Base-by-base conservation (phyloP, 2,888 invertebrate species). In the Polyommatus iphigenia region DNA sequence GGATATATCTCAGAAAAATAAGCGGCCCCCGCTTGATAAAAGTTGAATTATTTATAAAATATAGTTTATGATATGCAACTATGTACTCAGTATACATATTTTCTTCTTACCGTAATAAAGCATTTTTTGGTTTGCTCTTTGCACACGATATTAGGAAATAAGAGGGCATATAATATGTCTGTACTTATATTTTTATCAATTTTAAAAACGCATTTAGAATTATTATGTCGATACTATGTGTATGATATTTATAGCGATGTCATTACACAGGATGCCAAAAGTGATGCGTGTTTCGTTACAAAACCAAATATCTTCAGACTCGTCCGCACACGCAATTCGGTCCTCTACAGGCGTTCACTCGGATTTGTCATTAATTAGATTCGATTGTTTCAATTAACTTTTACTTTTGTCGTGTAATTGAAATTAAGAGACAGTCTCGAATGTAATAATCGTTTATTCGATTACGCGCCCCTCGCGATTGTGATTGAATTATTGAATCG, bases 361-460 rank as follows among this genome's bases (percentile, higher is more conserved):
- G 62, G 62, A 62, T 62, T 62, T 62, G 62, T 62, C 62, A 20
- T 62, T 62, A 62, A 62, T 62, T 71, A 18, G 15, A 29, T 71
- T 71, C 29, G 32, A 62, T 62, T 62, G 62, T 24, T 62, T 62
- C 24, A 62, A 62, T 24, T 62, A 62, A 62, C 62, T 62, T 24
- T 62, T 62, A 62, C 62, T 62, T 62, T 62, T 62, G 5, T 24
- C 62, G 24, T 62, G 29, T 36, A 32, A 36, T 36, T 36, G 71
- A 36, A 71, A 36, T 36, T 36, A 71, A 18, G 36, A 29, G 36
- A 18, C 71, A 71, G n/a, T 36, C n/a, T 36, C 41, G 20, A 72
- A 41, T 72, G 72, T 41, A 72, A 71, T 71, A 71, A 72, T n/a
- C 72, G 41, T 41, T 72, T 36, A 72, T 72, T 72, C 36, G 36